Evolutionary conservation across 2,888 invertebrate species (phyloP).

Genomic region (Ellobium chinense): DNA sequence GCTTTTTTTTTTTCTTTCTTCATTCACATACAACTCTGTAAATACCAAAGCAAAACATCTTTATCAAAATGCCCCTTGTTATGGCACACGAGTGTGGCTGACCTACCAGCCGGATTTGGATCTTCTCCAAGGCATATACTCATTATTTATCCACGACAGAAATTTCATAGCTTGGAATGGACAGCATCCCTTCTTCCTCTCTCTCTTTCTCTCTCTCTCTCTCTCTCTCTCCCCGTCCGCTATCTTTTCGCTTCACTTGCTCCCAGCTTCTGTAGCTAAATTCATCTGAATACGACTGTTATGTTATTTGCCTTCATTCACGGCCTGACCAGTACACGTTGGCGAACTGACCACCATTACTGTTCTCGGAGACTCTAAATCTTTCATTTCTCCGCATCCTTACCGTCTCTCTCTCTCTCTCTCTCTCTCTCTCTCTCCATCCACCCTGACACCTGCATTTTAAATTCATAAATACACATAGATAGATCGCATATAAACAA

Average conservation of each 20-base stretch:
- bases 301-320: too few relatives aligned
- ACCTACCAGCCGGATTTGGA: too few relatives aligned
- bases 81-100: too few relatives aligned
- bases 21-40: background rate
- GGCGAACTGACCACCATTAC: too few relatives aligned
- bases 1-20: background rate
- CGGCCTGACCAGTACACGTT: too few relatives aligned
- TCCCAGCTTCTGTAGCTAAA: background rate
- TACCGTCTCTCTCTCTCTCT: background rate
- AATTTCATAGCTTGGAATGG: background rate
- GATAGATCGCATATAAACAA: too few relatives aligned
- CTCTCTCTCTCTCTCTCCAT: constrained; percentile 6
- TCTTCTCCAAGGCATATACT: too few relatives aligned
- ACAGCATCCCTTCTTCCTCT: background rate
- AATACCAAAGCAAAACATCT: background rate
- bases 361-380: background rate
- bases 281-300: too few relatives aligned
- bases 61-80: background rate
- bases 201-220: constrained; percentile 8
- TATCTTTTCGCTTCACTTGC: background rate
- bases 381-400: background rate
- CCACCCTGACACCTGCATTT: background rate
- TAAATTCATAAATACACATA: too few relatives aligned
- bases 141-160: too few relatives aligned
- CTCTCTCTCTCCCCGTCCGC: background rate